Evolutionary conservation across 2,113 vertebrate genomes (phyloP).

Genomic region (Bujurquina vittata): DNA sequence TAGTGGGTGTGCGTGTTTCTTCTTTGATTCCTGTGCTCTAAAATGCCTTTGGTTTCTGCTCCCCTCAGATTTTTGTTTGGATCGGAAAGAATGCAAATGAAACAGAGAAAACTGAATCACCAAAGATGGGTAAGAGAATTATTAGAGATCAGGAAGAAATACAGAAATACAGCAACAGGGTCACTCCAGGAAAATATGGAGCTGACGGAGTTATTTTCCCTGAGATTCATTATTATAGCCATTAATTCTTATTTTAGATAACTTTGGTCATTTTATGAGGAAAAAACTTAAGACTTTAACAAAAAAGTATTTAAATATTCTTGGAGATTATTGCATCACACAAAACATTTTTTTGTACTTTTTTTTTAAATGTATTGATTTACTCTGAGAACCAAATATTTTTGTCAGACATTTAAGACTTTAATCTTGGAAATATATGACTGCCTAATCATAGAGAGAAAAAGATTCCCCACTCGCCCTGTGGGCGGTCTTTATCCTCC

Average conservation of each 20-base stretch:
- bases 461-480: too few relatives aligned
- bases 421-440: neutral
- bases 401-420: neutral
- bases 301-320: neutral
- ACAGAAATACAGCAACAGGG: neutral
- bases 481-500: too few relatives aligned
- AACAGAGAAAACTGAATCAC: conserved; percentile 64
- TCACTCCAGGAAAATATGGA: neutral
- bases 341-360: neutral
- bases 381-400: neutral
- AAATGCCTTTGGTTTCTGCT: neutral
- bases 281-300: neutral
- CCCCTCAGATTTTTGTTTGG: conserved; percentile 77
- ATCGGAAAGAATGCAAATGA: conserved; percentile 79
- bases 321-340: neutral
- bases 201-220: neutral
- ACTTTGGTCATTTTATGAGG: neutral
- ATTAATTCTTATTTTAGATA: neutral
- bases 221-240: neutral
- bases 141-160: neutral
- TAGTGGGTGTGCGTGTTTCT: neutral
- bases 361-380: neutral
- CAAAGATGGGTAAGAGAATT: conserved; percentile 66
- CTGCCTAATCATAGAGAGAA: neutral
- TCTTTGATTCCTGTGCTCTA: neutral